These are phyloP conservation scores for Rallus limicola DNA, from an alignment of 2,113 vertebrate genomes.

Conservation along the genomic window DNA sequence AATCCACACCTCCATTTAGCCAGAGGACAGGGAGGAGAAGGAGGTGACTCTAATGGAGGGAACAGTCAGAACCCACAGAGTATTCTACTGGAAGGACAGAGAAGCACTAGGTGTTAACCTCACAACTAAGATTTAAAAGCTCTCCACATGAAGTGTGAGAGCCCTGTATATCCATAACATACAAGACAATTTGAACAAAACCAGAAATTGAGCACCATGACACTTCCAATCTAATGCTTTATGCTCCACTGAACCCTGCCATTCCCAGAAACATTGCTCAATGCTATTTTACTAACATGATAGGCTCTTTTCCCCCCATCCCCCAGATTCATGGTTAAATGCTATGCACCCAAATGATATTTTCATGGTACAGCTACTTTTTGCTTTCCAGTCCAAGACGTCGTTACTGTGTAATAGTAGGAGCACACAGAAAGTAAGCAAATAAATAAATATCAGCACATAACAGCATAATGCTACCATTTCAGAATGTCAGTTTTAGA, in stretches of 20 bases:
- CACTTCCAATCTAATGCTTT: background rate
- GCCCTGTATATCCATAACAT: background rate
- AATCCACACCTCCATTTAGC: conserved; percentile 55
- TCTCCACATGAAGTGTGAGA: background rate
- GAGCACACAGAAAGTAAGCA: background rate
- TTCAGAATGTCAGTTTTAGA: background rate
- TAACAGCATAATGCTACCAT: background rate
- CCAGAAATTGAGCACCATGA: accelerated
- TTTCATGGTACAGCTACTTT: background rate
- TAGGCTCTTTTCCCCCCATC: accelerated
- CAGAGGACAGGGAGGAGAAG: conserved; percentile 61
- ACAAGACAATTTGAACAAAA: background rate
- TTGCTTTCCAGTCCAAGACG: background rate
- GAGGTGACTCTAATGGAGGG: background rate
- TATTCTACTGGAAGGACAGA: background rate
- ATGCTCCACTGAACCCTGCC: background rate
- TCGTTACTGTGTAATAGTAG: background rate
- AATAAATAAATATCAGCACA: background rate
- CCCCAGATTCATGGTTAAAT: background rate
- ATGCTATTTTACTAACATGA: background rate
- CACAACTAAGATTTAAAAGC: background rate
- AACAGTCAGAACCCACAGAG: background rate
- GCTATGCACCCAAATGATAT: background rate
- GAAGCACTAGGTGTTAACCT: background rate
- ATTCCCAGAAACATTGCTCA: background rate